A percentile compares a stretch with the other conserved stretches of the same genome.
Conservation (phyloP, 1,140 invertebrate species). For the Philaenus spumarius region DNA sequence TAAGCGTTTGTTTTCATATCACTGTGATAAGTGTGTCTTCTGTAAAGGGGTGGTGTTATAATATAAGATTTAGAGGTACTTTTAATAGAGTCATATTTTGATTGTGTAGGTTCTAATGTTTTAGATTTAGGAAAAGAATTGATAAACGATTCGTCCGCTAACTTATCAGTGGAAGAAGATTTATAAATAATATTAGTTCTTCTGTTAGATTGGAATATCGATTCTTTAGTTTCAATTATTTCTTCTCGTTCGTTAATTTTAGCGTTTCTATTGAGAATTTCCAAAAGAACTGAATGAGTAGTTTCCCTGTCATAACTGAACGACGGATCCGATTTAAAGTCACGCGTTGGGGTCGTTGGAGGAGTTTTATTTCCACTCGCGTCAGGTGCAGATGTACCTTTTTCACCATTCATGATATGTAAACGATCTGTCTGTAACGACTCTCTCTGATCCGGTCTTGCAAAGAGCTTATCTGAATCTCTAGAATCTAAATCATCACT, state of each 20-base stretch:
- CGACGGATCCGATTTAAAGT: neutral
- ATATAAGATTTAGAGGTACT: too few species aligned
- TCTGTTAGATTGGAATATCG: conserved; percentile 5
- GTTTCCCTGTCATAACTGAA: neutral
- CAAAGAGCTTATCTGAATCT: neutral
- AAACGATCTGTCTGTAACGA: conserved; percentile 3
- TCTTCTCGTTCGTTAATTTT: neutral
- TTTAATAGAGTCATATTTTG: neutral
- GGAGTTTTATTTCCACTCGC: neutral
- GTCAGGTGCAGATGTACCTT: neutral
- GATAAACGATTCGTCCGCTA: neutral
- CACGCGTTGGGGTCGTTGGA: neutral
- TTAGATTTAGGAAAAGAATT: neutral
- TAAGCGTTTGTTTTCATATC: neutral
- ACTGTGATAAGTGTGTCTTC: neutral
- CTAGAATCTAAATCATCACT: neutral
- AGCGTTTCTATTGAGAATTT: conserved; percentile 3
- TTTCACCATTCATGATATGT: conserved; percentile 1
- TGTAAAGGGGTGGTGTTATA: neutral
- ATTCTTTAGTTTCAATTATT: neutral
- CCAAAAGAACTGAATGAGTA: conserved; percentile 6
- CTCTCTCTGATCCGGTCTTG: neutral
- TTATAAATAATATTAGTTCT: conserved; percentile 12
- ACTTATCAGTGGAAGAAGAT: conserved; percentile 1
- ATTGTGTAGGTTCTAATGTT: neutral